Conservation (phyloP, 2,888 invertebrate genomes). For the Argynnis bischoffii region DNA sequence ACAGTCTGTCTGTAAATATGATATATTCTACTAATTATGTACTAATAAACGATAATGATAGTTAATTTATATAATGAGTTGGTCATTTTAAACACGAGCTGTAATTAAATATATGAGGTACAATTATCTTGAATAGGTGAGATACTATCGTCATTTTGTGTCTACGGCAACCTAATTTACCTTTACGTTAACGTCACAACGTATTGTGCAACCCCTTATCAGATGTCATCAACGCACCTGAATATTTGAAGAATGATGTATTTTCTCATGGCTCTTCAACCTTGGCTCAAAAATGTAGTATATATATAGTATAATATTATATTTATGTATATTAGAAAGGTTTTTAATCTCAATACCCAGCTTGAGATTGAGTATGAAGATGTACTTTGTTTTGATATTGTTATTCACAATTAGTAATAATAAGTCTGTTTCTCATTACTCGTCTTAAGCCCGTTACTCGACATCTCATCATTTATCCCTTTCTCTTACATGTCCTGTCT, state of each 20-base stretch:
- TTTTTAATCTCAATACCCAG: no score
- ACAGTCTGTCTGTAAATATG: background rate
- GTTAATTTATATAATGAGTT: background rate
- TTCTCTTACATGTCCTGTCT: no score
- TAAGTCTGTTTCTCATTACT: no score
- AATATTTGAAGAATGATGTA: background rate
- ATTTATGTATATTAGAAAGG: no score
- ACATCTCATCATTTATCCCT: no score
- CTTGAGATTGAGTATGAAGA: no score
- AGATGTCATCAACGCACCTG: slow-evolving; percentile 8
- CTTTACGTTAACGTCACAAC: background rate
- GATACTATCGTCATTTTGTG: background rate
- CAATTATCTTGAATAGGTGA: slow-evolving; percentile 5
- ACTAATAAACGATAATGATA: background rate
- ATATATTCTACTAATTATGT: no score
- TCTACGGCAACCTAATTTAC: slow-evolving; percentile 9
- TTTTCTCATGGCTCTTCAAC: slow-evolving; percentile 5
- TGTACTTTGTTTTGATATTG: no score
- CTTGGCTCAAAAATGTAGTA: background rate
- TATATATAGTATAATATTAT: no score
- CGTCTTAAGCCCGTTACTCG: no score
- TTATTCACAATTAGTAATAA: no score
- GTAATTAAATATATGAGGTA: slow-evolving; percentile 11
- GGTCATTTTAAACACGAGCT: background rate
- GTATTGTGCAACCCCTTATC: slow-evolving; percentile 17